Percentiles rank a stretch among this genome's conserved stretches.
These are phyloP conservation scores for Moxostoma hubbsi DNA, from an alignment of 2,797 vertebrate genomes.

Conservation along the genomic window DNA sequence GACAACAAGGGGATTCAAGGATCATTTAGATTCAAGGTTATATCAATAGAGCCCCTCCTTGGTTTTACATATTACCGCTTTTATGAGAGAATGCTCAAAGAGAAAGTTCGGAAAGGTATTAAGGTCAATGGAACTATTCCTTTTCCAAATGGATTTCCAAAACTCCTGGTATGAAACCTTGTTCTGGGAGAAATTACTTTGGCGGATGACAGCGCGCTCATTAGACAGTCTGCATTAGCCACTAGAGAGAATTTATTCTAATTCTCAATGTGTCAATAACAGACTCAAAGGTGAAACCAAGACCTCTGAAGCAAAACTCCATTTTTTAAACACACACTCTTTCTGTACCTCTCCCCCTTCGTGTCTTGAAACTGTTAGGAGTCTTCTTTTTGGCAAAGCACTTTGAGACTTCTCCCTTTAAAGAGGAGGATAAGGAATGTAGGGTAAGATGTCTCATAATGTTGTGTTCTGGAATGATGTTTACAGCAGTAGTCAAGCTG, in stretches of 20 bases:
- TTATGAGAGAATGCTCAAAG: constrained; percentile 64
- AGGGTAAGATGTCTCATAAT: constrained; percentile 77
- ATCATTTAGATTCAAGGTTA: constrained; percentile 64
- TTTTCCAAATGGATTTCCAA: constrained; percentile 64
- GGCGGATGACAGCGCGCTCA: constrained; percentile 54
- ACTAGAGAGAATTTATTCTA: constrained; percentile 49
- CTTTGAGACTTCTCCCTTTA: constrained; percentile 67
- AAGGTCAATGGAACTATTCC: constrained; percentile 63
- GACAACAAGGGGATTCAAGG: constrained; percentile 61
- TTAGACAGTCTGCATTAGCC: constrained; percentile 58
- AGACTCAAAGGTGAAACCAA: constrained; percentile 35
- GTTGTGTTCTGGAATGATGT: constrained; percentile 79
- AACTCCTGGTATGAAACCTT: constrained; percentile 63
- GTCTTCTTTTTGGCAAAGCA: constrained; percentile 64
- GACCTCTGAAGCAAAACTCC: constrained; percentile 37
- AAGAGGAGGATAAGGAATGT: constrained; percentile 74
- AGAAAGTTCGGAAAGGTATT: constrained; percentile 63
- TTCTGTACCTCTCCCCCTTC: constrained; percentile 27
- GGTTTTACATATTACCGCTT: constrained; percentile 61
- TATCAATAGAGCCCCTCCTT: constrained; percentile 62
- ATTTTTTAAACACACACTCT: constrained; percentile 42
- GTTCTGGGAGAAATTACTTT: constrained; percentile 63
- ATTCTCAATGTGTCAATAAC: constrained; percentile 53
- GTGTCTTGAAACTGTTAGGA: constrained; percentile 56
- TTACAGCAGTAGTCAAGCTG: constrained; percentile 84